Percentiles rank a stretch among this genome's conserved stretches.
Evolutionary conservation across 2,888 invertebrate species (phyloP).

Genomic region (Drosophila flavopinicola): DNA sequence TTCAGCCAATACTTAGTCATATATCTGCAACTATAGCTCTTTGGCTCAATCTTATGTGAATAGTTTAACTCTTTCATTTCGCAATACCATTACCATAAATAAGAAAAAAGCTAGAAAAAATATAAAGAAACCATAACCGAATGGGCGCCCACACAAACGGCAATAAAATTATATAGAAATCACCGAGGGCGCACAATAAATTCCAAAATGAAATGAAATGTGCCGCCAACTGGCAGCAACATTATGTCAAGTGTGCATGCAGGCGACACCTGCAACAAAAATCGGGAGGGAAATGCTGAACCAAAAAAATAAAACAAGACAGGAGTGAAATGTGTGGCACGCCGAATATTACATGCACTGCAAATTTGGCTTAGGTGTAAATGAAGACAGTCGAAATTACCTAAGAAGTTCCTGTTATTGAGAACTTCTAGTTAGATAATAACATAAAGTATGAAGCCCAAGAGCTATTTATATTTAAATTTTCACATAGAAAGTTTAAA

Average conservation of each 20-base stretch:
- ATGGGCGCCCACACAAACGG: constrained; percentile 50
- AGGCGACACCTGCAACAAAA: constrained; percentile 60
- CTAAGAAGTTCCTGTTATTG: too few relatives aligned
- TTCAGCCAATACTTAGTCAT: too few relatives aligned
- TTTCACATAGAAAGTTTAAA: too few relatives aligned
- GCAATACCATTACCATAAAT: constrained; percentile 45
- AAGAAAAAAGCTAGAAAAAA: constrained; percentile 10
- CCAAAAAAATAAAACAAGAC: background rate
- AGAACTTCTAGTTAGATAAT: too few relatives aligned
- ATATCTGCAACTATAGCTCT: too few relatives aligned
- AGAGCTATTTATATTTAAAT: too few relatives aligned
- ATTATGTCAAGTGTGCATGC: constrained; percentile 61
- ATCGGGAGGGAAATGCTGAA: constrained; percentile 15
- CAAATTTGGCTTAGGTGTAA: too few relatives aligned
- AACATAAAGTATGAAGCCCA: too few relatives aligned
- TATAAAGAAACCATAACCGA: constrained; percentile 33
- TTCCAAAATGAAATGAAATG: constrained; percentile 58
- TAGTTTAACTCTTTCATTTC: constrained; percentile 31
- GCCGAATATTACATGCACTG: background rate
- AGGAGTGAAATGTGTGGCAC: background rate
- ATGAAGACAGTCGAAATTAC: too few relatives aligned
- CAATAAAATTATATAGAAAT: constrained; percentile 64
- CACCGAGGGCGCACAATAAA: constrained; percentile 58
- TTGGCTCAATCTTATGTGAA: background rate
- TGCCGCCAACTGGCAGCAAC: constrained; percentile 58